A percentile compares a stretch with the other conserved stretches of the same genome.
Evolutionary conservation across 2,797 vertebrate genomes (phyloP).

Genomic region (Phylloscopus collybita): DNA sequence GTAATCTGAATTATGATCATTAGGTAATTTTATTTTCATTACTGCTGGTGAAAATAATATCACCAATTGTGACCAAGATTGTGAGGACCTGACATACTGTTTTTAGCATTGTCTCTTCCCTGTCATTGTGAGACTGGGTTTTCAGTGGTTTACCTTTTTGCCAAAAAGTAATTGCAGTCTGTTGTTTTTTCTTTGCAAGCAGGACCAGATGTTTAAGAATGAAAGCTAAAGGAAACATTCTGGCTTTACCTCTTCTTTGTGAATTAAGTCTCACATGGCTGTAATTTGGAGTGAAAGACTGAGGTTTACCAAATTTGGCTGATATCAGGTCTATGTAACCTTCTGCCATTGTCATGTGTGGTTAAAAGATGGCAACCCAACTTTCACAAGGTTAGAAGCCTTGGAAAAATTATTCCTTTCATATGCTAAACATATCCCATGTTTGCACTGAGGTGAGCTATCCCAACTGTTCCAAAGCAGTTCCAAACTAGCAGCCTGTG

Average conservation of each 20-base stretch:
- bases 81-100: rapidly evolving
- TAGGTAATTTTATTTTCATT: background rate
- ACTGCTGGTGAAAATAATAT: background rate
- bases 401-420: background rate
- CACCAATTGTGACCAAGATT: rapidly evolving
- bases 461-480: background rate
- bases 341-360: background rate
- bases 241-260: background rate
- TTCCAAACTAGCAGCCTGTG: background rate
- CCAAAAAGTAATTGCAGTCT: background rate
- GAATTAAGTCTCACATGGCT: background rate
- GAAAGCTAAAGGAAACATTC: background rate
- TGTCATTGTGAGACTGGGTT: background rate
- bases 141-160: background rate
- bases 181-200: background rate
- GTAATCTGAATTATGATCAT: background rate
- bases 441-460: background rate
- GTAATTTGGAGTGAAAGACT: background rate
- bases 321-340: background rate
- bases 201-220: background rate
- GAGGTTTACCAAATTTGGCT: background rate
- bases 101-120: background rate
- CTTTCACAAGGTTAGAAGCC: background rate
- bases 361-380: background rate
- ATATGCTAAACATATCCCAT: background rate